A percentile compares a stretch with the other conserved stretches of the same genome.
Evolutionary conservation across 2,113 vertebrate species (phyloP).

Genomic region (Upupa epops): DNA sequence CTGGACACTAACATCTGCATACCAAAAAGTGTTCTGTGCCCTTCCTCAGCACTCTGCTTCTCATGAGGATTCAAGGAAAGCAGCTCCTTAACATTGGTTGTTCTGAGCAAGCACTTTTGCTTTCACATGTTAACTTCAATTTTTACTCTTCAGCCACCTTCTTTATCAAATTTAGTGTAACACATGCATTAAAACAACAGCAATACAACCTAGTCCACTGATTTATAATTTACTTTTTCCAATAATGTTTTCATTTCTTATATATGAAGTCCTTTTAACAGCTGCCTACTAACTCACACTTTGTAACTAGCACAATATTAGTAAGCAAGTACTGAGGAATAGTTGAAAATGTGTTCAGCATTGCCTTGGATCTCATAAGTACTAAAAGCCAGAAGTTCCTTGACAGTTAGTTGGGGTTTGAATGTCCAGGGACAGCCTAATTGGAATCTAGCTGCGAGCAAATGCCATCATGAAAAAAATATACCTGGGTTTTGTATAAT

Average conservation of each 20-base stretch:
- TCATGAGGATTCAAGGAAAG: neutral
- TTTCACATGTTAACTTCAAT: neutral
- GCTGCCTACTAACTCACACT: neutral
- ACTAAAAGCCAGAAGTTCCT: neutral
- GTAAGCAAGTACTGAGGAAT: neutral
- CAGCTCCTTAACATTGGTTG: neutral
- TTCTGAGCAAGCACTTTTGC: neutral
- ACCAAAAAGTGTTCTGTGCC: neutral
- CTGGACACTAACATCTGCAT: neutral
- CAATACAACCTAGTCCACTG: neutral
- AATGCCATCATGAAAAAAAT: neutral
- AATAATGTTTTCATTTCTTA: neutral
- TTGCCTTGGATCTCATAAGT: neutral
- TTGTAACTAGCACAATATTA: neutral
- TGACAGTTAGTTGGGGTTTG: neutral
- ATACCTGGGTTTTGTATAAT: neutral
- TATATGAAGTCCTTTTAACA: neutral
- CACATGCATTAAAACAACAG: neutral
- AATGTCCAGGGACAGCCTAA: neutral
- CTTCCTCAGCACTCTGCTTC: neutral
- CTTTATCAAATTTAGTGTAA: neutral
- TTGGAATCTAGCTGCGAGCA: neutral
- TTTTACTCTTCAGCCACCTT: neutral
- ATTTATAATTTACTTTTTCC: neutral
- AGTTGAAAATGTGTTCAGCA: neutral